Percentiles rank a stretch among this genome's conserved stretches.
Conservation (phyloP, 2,888 invertebrate species). For the Eristalis arbustorum region DNA sequence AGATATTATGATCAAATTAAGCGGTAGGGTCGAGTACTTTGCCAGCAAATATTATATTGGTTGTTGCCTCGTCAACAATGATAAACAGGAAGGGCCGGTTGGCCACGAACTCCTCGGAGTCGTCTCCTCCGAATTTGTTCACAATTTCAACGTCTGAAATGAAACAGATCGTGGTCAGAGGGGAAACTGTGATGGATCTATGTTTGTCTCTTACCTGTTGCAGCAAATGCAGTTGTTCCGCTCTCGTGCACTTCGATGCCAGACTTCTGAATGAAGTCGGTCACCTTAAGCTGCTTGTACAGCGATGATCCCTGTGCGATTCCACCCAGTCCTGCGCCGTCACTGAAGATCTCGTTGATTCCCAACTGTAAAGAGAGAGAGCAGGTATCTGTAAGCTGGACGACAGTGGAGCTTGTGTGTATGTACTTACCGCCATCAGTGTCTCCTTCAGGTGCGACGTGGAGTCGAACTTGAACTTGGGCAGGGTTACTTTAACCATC, state of each 20-base stretch:
- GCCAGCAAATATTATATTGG: constrained; percentile 88
- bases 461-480: constrained; percentile 88
- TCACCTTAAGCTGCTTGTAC: constrained; percentile 82
- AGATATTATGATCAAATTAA: constrained; percentile 60
- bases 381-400: neutral
- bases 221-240: constrained; percentile 86
- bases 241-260: constrained; percentile 89
- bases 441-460: constrained; percentile 84
- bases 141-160: constrained; percentile 83
- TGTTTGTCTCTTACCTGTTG: constrained; percentile 80
- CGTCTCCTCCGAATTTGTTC: constrained; percentile 87
- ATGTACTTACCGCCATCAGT: constrained; percentile 82
- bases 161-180: neutral
- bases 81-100: constrained; percentile 90
- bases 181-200: neutral
- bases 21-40: constrained; percentile 85
- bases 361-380: constrained; percentile 82
- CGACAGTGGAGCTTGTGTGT: neutral
- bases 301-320: constrained; percentile 83
- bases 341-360: constrained; percentile 86
- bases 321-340: constrained; percentile 86
- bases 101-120: constrained; percentile 84
- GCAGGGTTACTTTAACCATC: constrained; percentile 84
- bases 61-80: constrained; percentile 87
- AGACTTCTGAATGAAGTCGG: constrained; percentile 87